phyloP scores from a whole-genome alignment of 2,797 vertebrate genomes.

The Falco naumanni region DNA sequence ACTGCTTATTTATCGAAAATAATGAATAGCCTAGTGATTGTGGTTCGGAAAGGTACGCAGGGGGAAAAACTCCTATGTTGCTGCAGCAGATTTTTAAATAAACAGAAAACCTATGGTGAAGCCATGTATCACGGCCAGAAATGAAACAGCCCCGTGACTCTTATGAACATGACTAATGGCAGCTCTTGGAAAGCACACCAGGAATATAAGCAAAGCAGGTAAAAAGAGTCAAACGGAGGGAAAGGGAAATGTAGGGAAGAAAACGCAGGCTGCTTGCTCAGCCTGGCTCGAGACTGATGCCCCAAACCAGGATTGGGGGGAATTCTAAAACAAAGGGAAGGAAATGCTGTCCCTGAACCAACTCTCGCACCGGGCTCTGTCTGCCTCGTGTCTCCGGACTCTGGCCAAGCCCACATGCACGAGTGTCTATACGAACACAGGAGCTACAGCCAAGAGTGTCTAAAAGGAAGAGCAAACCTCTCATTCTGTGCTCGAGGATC shows the following conservation, averaged over 20 bases:
- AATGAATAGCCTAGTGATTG: slow-evolving; percentile 44
- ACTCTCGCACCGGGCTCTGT: background rate
- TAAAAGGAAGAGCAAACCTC: background rate
- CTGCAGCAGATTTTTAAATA: slow-evolving; percentile 42
- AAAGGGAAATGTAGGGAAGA: background rate
- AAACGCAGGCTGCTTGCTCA: background rate
- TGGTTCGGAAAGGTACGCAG: background rate
- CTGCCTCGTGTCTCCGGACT: background rate
- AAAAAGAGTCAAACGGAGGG: background rate
- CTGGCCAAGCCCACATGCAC: background rate
- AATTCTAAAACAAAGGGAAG: background rate
- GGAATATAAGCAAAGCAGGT: slow-evolving; percentile 26
- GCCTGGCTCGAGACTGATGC: background rate
- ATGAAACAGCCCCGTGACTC: background rate
- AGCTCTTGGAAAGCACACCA: slow-evolving; percentile 45
- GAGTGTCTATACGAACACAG: background rate
- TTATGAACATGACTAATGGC: background rate
- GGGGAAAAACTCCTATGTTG: background rate
- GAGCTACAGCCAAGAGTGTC: background rate
- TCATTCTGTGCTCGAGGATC: background rate
- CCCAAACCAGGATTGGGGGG: background rate
- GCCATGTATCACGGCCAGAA: slow-evolving; percentile 33
- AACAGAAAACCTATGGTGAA: background rate
- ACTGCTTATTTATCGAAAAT: slow-evolving; percentile 61
- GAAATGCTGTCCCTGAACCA: background rate